These are phyloP conservation scores for Sebastes itinus DNA, from an alignment of 2,797 vertebrate species.

Conservation along the genomic window DNA sequence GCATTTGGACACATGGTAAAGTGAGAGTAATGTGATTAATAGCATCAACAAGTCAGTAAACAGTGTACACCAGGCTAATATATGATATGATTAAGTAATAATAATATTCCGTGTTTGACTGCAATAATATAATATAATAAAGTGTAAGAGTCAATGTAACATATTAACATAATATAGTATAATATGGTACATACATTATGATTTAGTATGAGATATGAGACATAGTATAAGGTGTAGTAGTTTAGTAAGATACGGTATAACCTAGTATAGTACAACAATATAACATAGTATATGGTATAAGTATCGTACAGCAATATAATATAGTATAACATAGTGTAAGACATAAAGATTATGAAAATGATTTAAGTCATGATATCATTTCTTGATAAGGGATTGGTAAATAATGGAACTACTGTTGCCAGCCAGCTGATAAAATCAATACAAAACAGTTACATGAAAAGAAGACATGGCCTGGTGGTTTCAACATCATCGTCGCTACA, in stretches of 20 bases:
- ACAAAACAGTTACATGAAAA: background rate
- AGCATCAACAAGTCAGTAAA: background rate
- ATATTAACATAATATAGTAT: background rate
- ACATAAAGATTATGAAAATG: background rate
- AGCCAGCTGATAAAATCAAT: background rate
- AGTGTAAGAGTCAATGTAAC: rapidly evolving
- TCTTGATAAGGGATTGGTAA: too few species aligned
- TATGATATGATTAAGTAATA: background rate
- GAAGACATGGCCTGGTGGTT: background rate
- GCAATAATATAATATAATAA: background rate
- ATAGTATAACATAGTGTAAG: background rate
- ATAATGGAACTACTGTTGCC: too few species aligned
- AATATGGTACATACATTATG: background rate
- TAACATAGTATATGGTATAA: background rate
- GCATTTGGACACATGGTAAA: background rate
- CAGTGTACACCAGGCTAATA: background rate
- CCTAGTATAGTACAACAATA: background rate
- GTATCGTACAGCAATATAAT: background rate
- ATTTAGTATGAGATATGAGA: background rate
- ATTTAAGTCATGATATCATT: too few species aligned
- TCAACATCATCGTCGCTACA: too few species aligned
- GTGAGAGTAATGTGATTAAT: too few species aligned
- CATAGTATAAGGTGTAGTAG: background rate
- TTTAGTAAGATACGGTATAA: too few species aligned
- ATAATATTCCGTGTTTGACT: background rate